Evolutionary conservation across 2,888 invertebrate genomes (phyloP), one percentile per base, ranked within the genome.

Genomic region (Drosophila picticornis): DNA sequence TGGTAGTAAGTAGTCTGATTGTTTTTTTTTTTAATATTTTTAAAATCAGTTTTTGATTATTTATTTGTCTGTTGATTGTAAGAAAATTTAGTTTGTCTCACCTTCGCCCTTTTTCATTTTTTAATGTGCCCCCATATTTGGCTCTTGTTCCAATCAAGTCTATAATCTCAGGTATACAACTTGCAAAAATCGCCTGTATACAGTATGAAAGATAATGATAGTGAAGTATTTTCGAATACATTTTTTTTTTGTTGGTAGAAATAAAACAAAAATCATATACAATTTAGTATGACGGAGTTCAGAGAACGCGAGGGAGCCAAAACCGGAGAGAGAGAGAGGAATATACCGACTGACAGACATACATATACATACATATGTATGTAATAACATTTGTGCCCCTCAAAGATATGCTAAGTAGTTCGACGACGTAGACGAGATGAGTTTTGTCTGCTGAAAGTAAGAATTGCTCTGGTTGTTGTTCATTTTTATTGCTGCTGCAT

Each of bases 41-140:
- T 55, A 55, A 56, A 69, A 68, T 83, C 84, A 81, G 38, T 81
- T 75, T 57, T 83, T 80, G 80, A 84, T 88, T 84, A 77, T 80
- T 83, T 84, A 68, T 68, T 83, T 72, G 56, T 87, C 81, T 81
- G 75, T 83, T 89, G 90, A 84, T 84, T 85, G 73, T 83, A 83
- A 83, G 65, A 87, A 85, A 90, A 90, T 88, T 90, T 88, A 67
- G 81, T 86, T 91, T 83, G 90, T 93, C 97, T 97, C 97, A 99
- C 99, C 99, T 99, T 97, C 99, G 97, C 96, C 99, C 99, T 95
- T 98, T 97, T 96, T 99, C 99, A 96, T 99, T 99, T 97, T 99
- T 99, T 96, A 98, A 98, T 95, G 99, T 98, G 95, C 99, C 99
- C 95, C 99, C 99, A 96, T 99, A 99, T 96, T 99, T 99, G 95